Evolutionary conservation across 1,140 invertebrate genomes (phyloP).

Genomic region (Caenorhabditis tropicalis): DNA sequence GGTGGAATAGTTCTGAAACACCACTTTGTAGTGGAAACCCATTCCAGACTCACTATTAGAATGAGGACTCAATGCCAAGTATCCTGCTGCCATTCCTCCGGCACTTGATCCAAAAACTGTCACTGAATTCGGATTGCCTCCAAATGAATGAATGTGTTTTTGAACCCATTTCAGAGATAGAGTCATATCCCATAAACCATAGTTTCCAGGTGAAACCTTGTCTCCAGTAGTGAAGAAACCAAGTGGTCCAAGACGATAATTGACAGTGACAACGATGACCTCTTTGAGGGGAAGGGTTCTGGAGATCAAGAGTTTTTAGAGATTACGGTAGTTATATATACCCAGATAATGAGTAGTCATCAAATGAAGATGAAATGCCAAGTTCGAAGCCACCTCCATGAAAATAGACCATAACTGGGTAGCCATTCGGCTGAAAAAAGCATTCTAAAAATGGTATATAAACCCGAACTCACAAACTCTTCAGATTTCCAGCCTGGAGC

Average conservation of each 20-base stretch:
- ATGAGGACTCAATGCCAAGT: constrained; percentile 85
- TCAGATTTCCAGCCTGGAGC: constrained; percentile 75
- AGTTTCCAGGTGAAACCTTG: constrained; percentile 69
- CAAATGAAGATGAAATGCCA: constrained; percentile 75
- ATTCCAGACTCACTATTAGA: constrained; percentile 75
- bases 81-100: constrained; percentile 81
- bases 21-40: not conserved
- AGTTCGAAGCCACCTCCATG: constrained; percentile 86
- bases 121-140: constrained; percentile 74
- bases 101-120: constrained; percentile 77
- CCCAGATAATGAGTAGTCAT: constrained; percentile 78
- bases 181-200: constrained; percentile 70
- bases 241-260: constrained; percentile 56
- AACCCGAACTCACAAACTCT: not conserved
- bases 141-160: constrained; percentile 70
- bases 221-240: constrained; percentile 70
- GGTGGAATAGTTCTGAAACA: constrained; percentile 58
- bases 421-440: constrained; percentile 45
- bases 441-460: not conserved
- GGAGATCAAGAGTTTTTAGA: not conserved
- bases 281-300: constrained; percentile 75
- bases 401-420: constrained; percentile 93
- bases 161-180: constrained; percentile 71
- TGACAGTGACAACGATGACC: constrained; percentile 55
- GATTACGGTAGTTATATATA: not conserved